Base-by-base conservation (phyloP, 2,888 invertebrate species). In the Trachelus stipa region DNA sequence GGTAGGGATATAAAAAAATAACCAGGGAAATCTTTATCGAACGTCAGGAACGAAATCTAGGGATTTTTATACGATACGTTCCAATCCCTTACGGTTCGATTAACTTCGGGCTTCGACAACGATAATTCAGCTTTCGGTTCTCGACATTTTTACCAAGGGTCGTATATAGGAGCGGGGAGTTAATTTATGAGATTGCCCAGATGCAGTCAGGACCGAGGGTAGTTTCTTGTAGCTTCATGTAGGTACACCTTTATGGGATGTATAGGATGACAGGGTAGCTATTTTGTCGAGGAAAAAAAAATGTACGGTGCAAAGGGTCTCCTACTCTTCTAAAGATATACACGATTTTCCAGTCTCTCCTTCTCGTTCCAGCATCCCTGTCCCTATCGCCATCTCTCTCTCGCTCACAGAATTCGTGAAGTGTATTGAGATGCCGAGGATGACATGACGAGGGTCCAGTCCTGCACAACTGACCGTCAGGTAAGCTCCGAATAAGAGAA, bases 391-490 rank as follows among this genome's bases (percentile, higher is more conserved):
- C 1, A 1, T 2, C 73, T 73, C 73, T 69, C 73, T 75, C 69
- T 69, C 56, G 30, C 31, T 76, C 68, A 37, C 73, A 30, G 15
- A n/a, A 12, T 71, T 69, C 35, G 75, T 69, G 69, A 77, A 79
- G 81, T 81, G 81, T 87, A 90, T 91, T 88, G 90, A 89, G 89
- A 91, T 83, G 87, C 89, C 83, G 85, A 79, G 81, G 86, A 85
- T 85, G 87, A 88, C 86, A 85, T 90, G 91, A 90, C 91, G 89
- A 90, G 91, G 90, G 91, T 91, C 90, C 90, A 86, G 81, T 81
- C 81, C 76, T 73, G 79, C 80, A 81, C 80, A 82, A 86, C 86
- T 88, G 90, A 89, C 88, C 90, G 84, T 79, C 88, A 89, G 88
- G 88, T 87, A 87, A 87, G 79, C 77, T 83, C 81, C 79, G 68